Evolutionary conservation across 2,797 vertebrate species (phyloP).

Genomic region (Anguilla megastoma): DNA sequence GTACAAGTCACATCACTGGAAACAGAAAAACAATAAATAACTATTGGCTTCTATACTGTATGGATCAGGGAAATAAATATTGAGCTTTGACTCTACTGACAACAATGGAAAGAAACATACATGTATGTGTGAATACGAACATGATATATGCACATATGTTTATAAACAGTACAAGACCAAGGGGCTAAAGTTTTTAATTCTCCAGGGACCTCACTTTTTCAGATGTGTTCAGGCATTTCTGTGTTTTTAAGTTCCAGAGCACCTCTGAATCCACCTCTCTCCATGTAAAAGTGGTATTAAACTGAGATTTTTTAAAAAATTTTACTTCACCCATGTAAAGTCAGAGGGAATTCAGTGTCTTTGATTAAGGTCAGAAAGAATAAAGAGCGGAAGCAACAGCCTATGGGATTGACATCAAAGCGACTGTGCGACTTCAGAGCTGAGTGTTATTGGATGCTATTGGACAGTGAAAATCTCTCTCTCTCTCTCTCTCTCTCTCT

Average conservation of each 20-base stretch:
- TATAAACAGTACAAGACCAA: background rate
- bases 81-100: background rate
- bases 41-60: background rate
- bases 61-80: background rate
- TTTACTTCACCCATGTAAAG: background rate
- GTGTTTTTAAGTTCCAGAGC: background rate
- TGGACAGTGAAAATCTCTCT: background rate
- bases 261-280: background rate
- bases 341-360: slow-evolving; percentile 10
- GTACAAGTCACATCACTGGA: background rate
- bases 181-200: background rate
- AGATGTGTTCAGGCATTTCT: background rate
- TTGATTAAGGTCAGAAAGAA: background rate
- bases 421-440: background rate
- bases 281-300: background rate
- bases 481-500: background rate
- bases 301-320: background rate
- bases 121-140: background rate
- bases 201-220: background rate
- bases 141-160: background rate
- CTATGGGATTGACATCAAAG: slow-evolving; percentile 14
- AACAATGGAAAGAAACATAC: background rate
- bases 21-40: background rate
- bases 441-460: background rate
- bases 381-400: background rate